Base-by-base conservation (phyloP, 2,888 invertebrate species). In the Apodemia duryi region DNA sequence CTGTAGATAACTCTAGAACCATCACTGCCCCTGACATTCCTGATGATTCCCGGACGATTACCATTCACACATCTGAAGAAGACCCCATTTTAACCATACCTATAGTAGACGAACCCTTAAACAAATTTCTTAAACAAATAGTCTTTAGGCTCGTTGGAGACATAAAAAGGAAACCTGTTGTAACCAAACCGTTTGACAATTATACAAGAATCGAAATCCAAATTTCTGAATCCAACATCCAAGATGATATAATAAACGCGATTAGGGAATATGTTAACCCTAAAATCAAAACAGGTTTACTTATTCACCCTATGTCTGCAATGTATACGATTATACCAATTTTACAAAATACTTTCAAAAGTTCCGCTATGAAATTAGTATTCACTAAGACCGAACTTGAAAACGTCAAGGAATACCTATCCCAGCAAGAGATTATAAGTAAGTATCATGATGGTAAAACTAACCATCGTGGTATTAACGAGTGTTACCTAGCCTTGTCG, bases 391-490 rank as follows among this genome's bases (percentile, higher is more conserved):
- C 21, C 21, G 51, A 73, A 46, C 0, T 71, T 29, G 71, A 74
- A 62, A 70, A 76, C 35, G 68, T 76, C 0, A 70, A 62, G 10
- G 70, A 72, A 6, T 72, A 71, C 63, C 60, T 73, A 3, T 49
- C 29, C 1, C 74, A 75, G 38, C 74, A 74, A 21, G 71, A 74
- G 11, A 72, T 73, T 0, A 73, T 76, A 13, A 64, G 61, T 2
- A 46, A 70, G 0, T 75, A 74, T 46, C 74, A 75, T 43, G 73
- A 74, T 0, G 75, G 77, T 1, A 75, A 75, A 63, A 75, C 74
- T 0, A 75, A 75, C 21, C 72, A 72, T 46, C 64, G 73, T 0
- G 74, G 74, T 1, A 75, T 74, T 11, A 74, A 68, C 38, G 72
- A 74, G 61, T 71, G 68, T 29, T 73, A 2, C 4, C 4, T 43